Percentiles rank a stretch among this genome's conserved stretches.
Evolutionary conservation across 2,888 invertebrate genomes (phyloP).

Genomic region (Silvanus unidentatus): DNA sequence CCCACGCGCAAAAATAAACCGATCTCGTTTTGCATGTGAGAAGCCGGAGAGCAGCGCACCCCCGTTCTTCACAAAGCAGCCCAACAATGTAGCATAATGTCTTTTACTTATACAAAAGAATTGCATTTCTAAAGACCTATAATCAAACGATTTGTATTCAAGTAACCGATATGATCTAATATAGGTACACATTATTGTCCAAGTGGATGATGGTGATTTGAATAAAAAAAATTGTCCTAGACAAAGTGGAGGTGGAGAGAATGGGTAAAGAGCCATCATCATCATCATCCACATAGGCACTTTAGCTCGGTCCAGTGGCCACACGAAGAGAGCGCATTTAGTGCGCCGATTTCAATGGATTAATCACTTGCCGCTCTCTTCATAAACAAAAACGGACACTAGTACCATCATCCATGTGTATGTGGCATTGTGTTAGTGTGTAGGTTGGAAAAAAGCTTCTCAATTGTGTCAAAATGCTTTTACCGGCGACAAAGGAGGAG

Average conservation of each 20-base stretch:
- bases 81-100: no score
- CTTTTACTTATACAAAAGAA: no score
- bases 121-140: no score
- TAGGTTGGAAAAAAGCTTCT: constrained; percentile 29
- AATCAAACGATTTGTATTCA: no score
- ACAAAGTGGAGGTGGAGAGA: constrained; percentile 10
- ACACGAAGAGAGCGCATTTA: constrained; percentile 24
- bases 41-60: constrained; percentile 3
- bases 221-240: constrained; percentile 26
- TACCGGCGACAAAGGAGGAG: constrained; percentile 44
- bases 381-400: constrained; percentile 36
- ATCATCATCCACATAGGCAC: constrained; percentile 10
- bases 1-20: no score
- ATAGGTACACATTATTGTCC: no score
- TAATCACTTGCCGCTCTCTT: constrained; percentile 33
- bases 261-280: constrained; percentile 11
- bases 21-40: no score
- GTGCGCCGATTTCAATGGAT: constrained; percentile 36
- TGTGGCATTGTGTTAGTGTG: no score
- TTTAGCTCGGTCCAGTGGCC: constrained; percentile 29
- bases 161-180: no score
- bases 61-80: no score
- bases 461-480: constrained; percentile 49
- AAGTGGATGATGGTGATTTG: no score
- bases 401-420: constrained; percentile 21